Evolutionary conservation across 1,140 invertebrate species (phyloP).

Genomic region (Musca domestica): DNA sequence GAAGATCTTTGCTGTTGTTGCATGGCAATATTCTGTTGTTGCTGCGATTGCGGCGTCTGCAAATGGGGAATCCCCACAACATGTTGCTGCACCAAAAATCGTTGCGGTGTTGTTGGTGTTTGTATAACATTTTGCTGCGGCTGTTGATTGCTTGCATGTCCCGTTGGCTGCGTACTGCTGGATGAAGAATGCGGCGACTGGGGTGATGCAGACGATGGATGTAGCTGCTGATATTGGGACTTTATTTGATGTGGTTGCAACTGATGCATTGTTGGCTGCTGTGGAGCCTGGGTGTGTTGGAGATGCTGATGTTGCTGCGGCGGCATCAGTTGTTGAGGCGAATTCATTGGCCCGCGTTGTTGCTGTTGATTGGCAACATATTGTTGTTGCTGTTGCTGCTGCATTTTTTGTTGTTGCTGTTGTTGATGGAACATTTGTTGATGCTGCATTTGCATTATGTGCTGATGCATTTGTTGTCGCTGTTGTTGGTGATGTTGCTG

Average conservation of each 20-base stretch:
- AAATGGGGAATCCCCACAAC: conserved; percentile 28
- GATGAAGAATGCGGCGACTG: not conserved
- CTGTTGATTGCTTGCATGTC: conserved; percentile 15
- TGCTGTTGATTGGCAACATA: conserved; percentile 19
- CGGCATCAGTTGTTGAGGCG: conserved; percentile 8
- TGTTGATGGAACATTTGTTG: conserved; percentile 23
- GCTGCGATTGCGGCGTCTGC: conserved; percentile 7
- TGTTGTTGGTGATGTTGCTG: conserved; percentile 33
- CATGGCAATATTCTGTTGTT: not conserved
- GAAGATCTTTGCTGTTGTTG: conserved; percentile 8
- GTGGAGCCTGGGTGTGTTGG: not conserved
- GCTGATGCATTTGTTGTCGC: conserved; percentile 24
- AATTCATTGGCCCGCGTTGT: not conserved
- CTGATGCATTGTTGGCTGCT: not conserved
- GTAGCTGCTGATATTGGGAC: not conserved
- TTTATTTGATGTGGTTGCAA: not conserved
- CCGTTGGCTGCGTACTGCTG: not conserved
- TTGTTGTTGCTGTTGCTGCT: conserved; percentile 29
- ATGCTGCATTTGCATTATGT: conserved; percentile 25
- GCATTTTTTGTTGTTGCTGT: conserved; percentile 15
- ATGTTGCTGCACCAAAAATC: conserved; percentile 45
- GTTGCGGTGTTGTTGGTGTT: conserved; percentile 32
- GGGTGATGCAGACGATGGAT: not conserved
- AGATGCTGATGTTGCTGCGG: not conserved
- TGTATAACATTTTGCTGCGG: conserved; percentile 42